These are phyloP conservation scores for Diabrotica balteata DNA, from an alignment of 2,888 invertebrate genomes.

Conservation along the genomic window DNA sequence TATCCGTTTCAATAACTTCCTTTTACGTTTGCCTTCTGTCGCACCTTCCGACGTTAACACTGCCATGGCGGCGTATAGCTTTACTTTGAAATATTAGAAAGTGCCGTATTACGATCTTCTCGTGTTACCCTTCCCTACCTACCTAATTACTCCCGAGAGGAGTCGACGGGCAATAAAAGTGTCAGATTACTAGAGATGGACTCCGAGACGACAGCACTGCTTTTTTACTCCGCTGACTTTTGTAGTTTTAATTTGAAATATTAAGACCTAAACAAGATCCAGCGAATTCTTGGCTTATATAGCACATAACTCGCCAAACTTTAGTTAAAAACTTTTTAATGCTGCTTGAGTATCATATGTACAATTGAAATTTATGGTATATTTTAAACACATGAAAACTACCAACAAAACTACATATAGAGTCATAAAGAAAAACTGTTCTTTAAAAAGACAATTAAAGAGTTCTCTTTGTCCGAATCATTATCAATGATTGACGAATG, in stretches of 20 bases:
- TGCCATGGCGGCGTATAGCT: conserved; percentile 16
- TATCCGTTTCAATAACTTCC: conserved; percentile 27
- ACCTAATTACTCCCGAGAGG: conserved; percentile 29
- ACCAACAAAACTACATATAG: too few species aligned
- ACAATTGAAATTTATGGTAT: too few species aligned
- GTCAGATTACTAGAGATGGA: conserved; percentile 19
- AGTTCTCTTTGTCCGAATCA: too few species aligned
- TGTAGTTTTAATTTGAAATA: neutral
- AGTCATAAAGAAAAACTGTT: too few species aligned
- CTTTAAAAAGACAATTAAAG: too few species aligned
- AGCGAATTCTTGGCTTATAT: too few species aligned
- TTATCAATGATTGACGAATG: too few species aligned
- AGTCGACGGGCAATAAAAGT: conserved; percentile 27
- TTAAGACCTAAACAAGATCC: too few species aligned
- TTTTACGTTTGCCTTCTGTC: conserved; percentile 23
- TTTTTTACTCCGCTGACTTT: neutral
- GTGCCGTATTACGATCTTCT: conserved; percentile 29
- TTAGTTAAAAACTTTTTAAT: too few species aligned
- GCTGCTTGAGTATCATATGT: too few species aligned
- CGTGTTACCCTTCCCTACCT: conserved; percentile 13
- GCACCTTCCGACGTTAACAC: conserved; percentile 13
- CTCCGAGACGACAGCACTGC: neutral
- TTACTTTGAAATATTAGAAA: conserved; percentile 31
- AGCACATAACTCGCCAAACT: too few species aligned
- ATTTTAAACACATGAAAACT: too few species aligned